Conservation (phyloP, 2,797 vertebrate species). For the Heliangelus exortis region DNA sequence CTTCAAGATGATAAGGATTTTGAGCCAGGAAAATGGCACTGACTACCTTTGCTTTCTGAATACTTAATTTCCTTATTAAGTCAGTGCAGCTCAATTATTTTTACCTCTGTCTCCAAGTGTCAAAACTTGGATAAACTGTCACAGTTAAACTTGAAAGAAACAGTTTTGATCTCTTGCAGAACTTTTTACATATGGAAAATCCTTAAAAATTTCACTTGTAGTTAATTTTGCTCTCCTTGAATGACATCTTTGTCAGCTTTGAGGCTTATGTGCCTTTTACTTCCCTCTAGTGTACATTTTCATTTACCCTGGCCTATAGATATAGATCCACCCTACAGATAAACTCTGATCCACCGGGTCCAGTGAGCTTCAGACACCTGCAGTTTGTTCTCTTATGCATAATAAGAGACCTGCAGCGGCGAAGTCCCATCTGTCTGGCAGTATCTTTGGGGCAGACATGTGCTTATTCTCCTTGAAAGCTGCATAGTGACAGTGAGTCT, state of each 20-base stretch:
- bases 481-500: not conserved
- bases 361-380: not conserved
- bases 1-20: constrained; percentile 1
- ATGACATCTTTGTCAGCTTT: not conserved
- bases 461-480: not conserved
- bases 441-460: not conserved
- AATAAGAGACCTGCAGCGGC: not conserved
- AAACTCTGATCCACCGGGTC: not conserved
- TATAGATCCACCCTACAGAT: not conserved
- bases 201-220: not conserved
- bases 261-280: not conserved
- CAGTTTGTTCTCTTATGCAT: not conserved
- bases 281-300: not conserved
- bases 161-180: not conserved
- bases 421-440: not conserved
- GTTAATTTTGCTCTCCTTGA: not conserved
- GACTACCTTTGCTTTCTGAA: constrained; percentile 41
- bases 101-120: not conserved
- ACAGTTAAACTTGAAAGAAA: not conserved
- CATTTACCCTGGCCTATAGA: not conserved
- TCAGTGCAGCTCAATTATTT: not conserved
- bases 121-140: not conserved
- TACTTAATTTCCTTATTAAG: constrained; percentile 20
- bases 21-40: constrained; percentile 1
- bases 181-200: not conserved